Percentiles rank a stretch among this genome's conserved stretches.
Conservation (phyloP, 2,888 invertebrate genomes). For the Drosophila yooni region DNA sequence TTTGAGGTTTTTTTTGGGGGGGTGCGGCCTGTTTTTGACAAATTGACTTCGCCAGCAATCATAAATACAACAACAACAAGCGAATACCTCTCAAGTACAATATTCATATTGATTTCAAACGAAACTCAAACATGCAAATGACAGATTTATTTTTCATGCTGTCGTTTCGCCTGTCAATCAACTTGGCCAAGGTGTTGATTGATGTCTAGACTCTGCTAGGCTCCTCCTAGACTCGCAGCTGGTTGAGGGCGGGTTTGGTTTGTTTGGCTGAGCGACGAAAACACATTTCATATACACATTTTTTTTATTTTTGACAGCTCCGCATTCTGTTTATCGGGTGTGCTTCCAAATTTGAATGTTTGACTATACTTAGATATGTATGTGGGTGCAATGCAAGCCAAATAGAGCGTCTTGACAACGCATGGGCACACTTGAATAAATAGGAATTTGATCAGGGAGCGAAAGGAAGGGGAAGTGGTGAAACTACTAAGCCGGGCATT, state of each 20-base stretch:
- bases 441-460: neutral
- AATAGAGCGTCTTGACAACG: slow-evolving; percentile 46
- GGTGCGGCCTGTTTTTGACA: slow-evolving; percentile 66
- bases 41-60: slow-evolving; percentile 71
- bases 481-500: slow-evolving; percentile 64
- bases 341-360: slow-evolving; percentile 27
- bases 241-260: slow-evolving; percentile 4
- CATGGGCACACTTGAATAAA: slow-evolving; percentile 51
- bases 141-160: slow-evolving; percentile 75
- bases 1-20: slow-evolving; percentile 13
- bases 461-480: slow-evolving; percentile 2
- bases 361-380: slow-evolving; percentile 5
- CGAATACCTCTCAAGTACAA: slow-evolving; percentile 53
- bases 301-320: slow-evolving; percentile 67
- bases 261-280: slow-evolving; percentile 20
- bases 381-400: slow-evolving; percentile 55
- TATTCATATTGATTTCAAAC: slow-evolving; percentile 77
- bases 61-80: slow-evolving; percentile 41
- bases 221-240: slow-evolving; percentile 28
- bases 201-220: slow-evolving; percentile 61
- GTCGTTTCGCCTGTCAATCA: slow-evolving; percentile 76
- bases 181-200: slow-evolving; percentile 75
- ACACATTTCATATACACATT: slow-evolving; percentile 51
- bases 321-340: slow-evolving; percentile 39
- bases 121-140: slow-evolving; percentile 76